Evolutionary conservation across 1,140 invertebrate species (phyloP).

Genomic region (Diprion similis): DNA sequence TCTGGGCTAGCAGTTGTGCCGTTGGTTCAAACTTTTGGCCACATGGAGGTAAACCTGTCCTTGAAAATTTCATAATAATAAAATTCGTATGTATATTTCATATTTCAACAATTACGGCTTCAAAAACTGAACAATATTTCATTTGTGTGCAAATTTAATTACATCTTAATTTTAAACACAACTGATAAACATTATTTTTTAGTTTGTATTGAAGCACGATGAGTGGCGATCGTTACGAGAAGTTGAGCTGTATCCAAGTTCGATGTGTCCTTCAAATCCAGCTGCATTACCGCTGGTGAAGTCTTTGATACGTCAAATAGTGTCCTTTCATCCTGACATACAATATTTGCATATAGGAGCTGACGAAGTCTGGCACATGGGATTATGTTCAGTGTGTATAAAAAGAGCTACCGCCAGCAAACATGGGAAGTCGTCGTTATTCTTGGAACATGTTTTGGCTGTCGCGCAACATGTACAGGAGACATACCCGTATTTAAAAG

Average conservation of each 20-base stretch:
- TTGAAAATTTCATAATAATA: not conserved
- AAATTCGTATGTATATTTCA: not conserved
- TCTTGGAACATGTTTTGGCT: slow-evolving; percentile 73
- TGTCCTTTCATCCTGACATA: slow-evolving; percentile 67
- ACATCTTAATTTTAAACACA: not conserved
- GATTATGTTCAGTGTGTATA: slow-evolving; percentile 78
- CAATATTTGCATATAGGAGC: slow-evolving; percentile 82
- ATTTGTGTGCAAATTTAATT: not conserved
- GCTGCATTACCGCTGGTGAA: slow-evolving; percentile 68
- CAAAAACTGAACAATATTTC: slow-evolving; percentile 17
- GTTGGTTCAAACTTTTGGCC: slow-evolving; percentile 95
- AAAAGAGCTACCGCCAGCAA: slow-evolving; percentile 62
- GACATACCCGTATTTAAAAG: slow-evolving; percentile 69
- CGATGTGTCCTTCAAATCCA: slow-evolving; percentile 79
- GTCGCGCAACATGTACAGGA: slow-evolving; percentile 70
- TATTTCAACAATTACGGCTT: not conserved
- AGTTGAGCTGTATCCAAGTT: slow-evolving; percentile 77
- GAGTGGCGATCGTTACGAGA: slow-evolving; percentile 82
- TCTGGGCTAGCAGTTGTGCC: slow-evolving; percentile 84
- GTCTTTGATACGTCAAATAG: slow-evolving; percentile 67
- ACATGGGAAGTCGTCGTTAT: slow-evolving; percentile 65
- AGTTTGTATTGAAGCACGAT: slow-evolving; percentile 83
- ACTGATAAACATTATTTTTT: slow-evolving; percentile 24
- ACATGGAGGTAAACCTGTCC: slow-evolving; percentile 72
- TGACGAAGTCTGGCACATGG: slow-evolving; percentile 86